Base-by-base conservation (phyloP, 2,888 invertebrate genomes). In the Caenorhabditis doughertyi region DNA sequence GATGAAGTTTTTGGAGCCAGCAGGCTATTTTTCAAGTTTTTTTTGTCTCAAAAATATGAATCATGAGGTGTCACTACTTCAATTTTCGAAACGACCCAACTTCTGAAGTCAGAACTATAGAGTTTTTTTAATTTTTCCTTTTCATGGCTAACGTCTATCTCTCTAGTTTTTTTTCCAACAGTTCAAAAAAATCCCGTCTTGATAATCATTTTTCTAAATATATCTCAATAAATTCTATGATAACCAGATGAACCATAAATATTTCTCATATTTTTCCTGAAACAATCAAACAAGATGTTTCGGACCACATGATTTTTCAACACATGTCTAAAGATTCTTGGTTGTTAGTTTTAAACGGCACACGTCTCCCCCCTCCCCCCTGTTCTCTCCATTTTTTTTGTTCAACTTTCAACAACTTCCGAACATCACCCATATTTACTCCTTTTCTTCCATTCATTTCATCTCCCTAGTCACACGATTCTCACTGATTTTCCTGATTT, bases 301-400 rank as follows among this genome's bases (percentile, higher is more conserved):
- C 68, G 60, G 65, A 62, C 68, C 77, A 77, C 77, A 77, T 77
- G 77, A 55, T 68, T 62, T 13, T 35, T 44, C 39, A 65, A 60
- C 74, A 74, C 65, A 67, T 74, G 74, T 67, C 74, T 56, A n/a
- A 55, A 64, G 55, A 60, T 49, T 51, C 27, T 62, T 72, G 72
- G 49, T 73, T 64, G 42, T 73, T 73, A 64, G 55, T 62, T 62
- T 62, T 62, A 60, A 72, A 65, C 64, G 44, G 32, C 64, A 32
- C 64, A n/a, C 13, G 8, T 47, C 39, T 47, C 9, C n/a, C 8
- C 65, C n/a, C 44, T 49, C 64, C 9, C n/a, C 8, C 65, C n/a
- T 27, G 49, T 49, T 62, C 42, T 47, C 29, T 27, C 47, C 47
- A 21, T 21, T 23, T 35, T 27, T 53, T 68, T n/a, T 55, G 5